Percentiles rank a stretch among this genome's conserved stretches.
Conservation (phyloP, 2,113 vertebrate genomes). For the Collichthys lucidus region DNA sequence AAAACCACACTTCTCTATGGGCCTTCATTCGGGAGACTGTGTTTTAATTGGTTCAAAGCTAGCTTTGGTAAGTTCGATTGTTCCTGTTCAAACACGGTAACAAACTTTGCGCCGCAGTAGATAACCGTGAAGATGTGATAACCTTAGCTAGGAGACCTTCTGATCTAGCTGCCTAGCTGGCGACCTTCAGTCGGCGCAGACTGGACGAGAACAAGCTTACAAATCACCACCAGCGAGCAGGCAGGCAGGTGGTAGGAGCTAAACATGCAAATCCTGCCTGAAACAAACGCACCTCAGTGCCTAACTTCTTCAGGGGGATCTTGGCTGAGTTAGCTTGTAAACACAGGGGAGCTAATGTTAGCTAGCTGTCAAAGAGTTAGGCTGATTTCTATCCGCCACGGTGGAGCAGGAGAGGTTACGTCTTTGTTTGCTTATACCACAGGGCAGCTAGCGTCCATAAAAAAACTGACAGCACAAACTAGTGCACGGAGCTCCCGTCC, state of each 20-base stretch:
- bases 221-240: not conserved
- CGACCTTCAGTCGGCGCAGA: conserved; percentile 45
- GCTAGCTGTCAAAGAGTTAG: conserved; percentile 48
- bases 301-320: conserved; percentile 21
- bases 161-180: not conserved
- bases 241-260: not conserved
- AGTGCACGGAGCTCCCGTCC: conserved; percentile 26
- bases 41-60: not conserved
- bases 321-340: conserved; percentile 60
- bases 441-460: not conserved
- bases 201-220: not conserved
- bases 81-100: conserved; percentile 1
- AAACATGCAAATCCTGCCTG: not conserved
- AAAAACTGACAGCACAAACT: conserved; percentile 4
- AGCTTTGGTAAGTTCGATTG: not conserved
- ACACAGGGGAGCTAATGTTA: conserved; percentile 63
- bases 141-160: conserved; percentile 20
- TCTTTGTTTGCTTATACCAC: not conserved
- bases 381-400: not conserved
- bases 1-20: conserved; percentile 48
- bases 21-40: conserved; percentile 59
- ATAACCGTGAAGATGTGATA: conserved; percentile 42
- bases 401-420: not conserved
- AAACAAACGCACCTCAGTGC: not conserved
- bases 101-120: no score